Percentiles rank a stretch among this genome's conserved stretches.
These are phyloP conservation scores for Ormyrus thymus DNA, from an alignment of 2,888 invertebrate species.

Conservation along the genomic window DNA sequence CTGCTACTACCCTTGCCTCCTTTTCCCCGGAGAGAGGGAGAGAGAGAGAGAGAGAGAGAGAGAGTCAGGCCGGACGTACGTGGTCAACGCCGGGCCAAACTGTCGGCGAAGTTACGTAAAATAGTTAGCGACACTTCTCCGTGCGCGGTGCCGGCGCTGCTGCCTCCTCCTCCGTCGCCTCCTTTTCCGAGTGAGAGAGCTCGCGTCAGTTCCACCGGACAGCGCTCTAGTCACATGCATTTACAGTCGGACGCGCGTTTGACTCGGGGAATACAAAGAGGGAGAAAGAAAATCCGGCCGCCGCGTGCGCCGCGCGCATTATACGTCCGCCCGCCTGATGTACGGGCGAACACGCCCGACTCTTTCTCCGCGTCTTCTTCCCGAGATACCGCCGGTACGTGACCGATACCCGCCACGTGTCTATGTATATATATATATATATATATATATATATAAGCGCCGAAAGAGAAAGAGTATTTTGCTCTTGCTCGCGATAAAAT, in stretches of 20 bases:
- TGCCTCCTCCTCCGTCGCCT: constrained; percentile 47
- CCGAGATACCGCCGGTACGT: constrained; percentile 69
- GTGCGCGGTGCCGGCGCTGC: constrained; percentile 60
- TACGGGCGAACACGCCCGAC: constrained; percentile 65
- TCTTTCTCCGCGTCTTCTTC: constrained; percentile 57
- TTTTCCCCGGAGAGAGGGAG: constrained; percentile 38
- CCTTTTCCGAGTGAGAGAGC: constrained; percentile 50
- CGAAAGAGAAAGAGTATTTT: too few relatives aligned
- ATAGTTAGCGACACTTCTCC: constrained; percentile 75
- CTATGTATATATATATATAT: background rate
- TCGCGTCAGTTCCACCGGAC: constrained; percentile 36
- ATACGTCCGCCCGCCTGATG: constrained; percentile 69
- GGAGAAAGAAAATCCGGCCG: background rate
- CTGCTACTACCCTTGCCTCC: constrained; percentile 62
- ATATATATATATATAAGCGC: too few relatives aligned
- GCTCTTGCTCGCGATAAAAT: too few relatives aligned
- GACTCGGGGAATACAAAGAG: constrained; percentile 27
- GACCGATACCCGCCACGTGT: constrained; percentile 67
- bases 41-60: constrained; percentile 62
- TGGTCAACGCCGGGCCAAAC: constrained; percentile 74
- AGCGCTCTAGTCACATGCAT: constrained; percentile 53
- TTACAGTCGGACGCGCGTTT: constrained; percentile 49
- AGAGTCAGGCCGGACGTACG: constrained; percentile 70
- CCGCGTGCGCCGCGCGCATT: constrained; percentile 52
- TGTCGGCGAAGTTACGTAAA: constrained; percentile 75